phyloP scores from a whole-genome alignment of 2,113 vertebrate species.

The Eptesicus fuscus region DNA sequence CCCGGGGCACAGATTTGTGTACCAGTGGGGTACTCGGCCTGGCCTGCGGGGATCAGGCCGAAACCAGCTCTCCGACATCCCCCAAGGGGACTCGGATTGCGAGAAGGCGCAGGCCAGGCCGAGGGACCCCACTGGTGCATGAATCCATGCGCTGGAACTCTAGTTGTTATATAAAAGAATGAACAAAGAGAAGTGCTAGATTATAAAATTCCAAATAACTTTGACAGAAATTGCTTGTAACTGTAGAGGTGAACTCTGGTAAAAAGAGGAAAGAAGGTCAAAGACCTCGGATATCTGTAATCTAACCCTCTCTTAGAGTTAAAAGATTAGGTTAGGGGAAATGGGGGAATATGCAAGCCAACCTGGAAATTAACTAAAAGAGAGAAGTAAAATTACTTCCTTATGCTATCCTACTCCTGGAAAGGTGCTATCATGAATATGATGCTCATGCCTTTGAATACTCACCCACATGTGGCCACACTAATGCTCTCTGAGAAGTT shows the following conservation, averaged over 20 bases:
- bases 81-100: accelerated
- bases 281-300: accelerated
- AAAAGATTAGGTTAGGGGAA: neutral
- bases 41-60: too few relatives aligned
- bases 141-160: too few relatives aligned
- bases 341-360: neutral
- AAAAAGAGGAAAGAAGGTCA: too few relatives aligned
- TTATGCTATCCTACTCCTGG: neutral
- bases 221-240: neutral
- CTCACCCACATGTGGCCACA: too few relatives aligned
- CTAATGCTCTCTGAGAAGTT: neutral
- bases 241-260: neutral
- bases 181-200: neutral
- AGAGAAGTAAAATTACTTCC: neutral
- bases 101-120: too few relatives aligned
- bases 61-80: too few relatives aligned
- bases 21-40: too few relatives aligned
- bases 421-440: neutral
- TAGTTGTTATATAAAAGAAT: neutral
- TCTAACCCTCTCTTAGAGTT: neutral
- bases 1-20: too few relatives aligned
- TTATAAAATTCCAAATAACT: neutral
- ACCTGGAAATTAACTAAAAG: neutral
- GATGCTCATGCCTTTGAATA: neutral
- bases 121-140: too few relatives aligned